phyloP scores from a whole-genome alignment of 1,140 invertebrate genomes.

The Pseudomyrmex flavicornis region DNA sequence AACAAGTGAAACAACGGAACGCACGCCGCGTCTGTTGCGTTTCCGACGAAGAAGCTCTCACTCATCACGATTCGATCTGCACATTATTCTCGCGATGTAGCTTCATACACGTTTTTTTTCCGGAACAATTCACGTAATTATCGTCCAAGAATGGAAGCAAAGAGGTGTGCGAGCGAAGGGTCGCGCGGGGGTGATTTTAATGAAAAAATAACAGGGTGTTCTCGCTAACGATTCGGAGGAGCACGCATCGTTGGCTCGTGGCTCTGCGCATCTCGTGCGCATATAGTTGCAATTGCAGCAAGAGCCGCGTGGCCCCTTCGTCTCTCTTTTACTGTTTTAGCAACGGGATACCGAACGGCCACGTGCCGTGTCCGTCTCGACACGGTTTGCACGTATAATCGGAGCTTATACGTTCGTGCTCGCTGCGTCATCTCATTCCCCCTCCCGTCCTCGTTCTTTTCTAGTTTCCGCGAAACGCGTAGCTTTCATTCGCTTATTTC shows the following conservation, averaged over 20 bases:
- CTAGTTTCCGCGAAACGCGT: too few relatives aligned
- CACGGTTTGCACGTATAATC: constrained; percentile 54
- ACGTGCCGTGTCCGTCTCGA: constrained; percentile 60
- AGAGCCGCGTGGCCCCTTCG: constrained; percentile 69
- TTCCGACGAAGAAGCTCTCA: not conserved
- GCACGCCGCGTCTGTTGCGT: not conserved
- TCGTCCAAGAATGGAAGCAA: constrained; percentile 59
- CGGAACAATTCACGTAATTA: constrained; percentile 75
- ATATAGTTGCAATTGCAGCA: constrained; percentile 71
- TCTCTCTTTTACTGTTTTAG: constrained; percentile 70
- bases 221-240: constrained; percentile 79
- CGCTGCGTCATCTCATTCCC: not conserved
- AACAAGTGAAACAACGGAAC: not conserved
- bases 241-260: constrained; percentile 79
- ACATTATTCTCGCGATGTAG: constrained; percentile 1
- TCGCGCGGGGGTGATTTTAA: constrained; percentile 78
- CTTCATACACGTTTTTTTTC: constrained; percentile 34
- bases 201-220: constrained; percentile 81
- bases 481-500: not conserved
- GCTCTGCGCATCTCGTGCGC: constrained; percentile 70
- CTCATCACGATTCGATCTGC: not conserved
- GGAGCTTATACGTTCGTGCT: not conserved
- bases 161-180: not conserved
- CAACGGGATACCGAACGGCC: constrained; percentile 64
- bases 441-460: too few relatives aligned